Base-by-base conservation (phyloP, 2,888 invertebrate species). In the Harpagoxenus sublaevis region DNA sequence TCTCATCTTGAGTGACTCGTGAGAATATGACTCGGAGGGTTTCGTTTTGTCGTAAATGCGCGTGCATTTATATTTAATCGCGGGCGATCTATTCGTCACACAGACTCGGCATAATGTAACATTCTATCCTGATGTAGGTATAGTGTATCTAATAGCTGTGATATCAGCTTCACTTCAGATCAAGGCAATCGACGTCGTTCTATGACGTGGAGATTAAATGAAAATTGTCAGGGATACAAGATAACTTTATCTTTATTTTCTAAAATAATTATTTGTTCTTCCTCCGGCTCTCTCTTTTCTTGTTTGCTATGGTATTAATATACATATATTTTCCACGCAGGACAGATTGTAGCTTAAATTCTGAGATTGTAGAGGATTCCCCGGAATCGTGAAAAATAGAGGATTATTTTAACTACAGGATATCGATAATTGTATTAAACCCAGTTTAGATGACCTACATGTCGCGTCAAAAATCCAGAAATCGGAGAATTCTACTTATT, bases 21-120 rank as follows among this genome's bases (percentile, higher is more conserved):
- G 66, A 77, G 66, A 77, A 51, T 39, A 42, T 23, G 23, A 23
- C 23, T 63, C 62, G 63, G 18, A 31, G 18, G 9, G 45, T 48
- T 63, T 74, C 63, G 23, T 63, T 48, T 39, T 51, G 9, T 45
- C 45, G 31, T 48, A 77, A 65, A 77, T 51, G 48, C 55, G 66
- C 28, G 66, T 48, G 77, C 51, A 51, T 77, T 66, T 66, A 66
- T 51, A 66, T 66, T 66, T 51, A 66, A 77, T 66, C 77, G 48
- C 75, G 12, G 42, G 15, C 45, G 31, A 65, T 65, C 48, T 65
- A 45, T n/a, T 75, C 74, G 45, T 63, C 31, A 8, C 65, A 65
- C 65, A 57, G n/a, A 35, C 35, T 51, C 66, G 15, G 28, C 8
- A 66, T 66, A 77, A 77, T 51, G 35, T 28, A 66, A 66, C 28